Evolutionary conservation across 2,113 vertebrate species (phyloP).

Genomic region (Paradoxurus hermaphroditus): DNA sequence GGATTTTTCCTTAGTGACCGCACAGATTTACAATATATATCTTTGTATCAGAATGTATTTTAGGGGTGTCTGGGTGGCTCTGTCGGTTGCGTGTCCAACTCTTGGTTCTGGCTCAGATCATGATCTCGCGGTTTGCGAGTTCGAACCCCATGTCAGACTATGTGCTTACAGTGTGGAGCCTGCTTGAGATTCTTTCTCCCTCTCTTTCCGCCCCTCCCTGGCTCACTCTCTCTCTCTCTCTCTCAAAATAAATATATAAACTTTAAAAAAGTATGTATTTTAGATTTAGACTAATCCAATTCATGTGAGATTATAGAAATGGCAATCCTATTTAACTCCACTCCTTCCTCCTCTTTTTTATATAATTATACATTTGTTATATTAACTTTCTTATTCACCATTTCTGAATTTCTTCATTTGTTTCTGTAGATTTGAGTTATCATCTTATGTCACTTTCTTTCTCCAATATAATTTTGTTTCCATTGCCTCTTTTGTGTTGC

Average conservation of each 20-base stretch:
- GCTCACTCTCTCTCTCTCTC: too few relatives aligned
- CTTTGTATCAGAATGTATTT: background rate
- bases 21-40: background rate
- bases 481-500: background rate
- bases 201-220: too few relatives aligned
- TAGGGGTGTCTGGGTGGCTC: background rate
- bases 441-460: background rate
- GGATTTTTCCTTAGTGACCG: background rate
- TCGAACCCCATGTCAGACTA: too few relatives aligned
- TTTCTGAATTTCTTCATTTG: background rate
- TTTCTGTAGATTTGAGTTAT: background rate
- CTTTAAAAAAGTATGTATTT: background rate
- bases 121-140: too few relatives aligned
- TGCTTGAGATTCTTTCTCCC: too few relatives aligned
- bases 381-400: background rate
- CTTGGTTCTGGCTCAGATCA: too few relatives aligned
- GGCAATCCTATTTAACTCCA: background rate
- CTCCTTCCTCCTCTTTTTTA: background rate
- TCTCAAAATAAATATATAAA: too few relatives aligned
- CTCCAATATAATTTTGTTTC: background rate
- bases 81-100: too few relatives aligned
- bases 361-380: background rate
- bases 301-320: background rate
- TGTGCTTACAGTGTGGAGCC: too few relatives aligned
- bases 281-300: background rate